phyloP scores from a whole-genome alignment of 2,797 vertebrate species.

The Phataginus tetradactyla region DNA sequence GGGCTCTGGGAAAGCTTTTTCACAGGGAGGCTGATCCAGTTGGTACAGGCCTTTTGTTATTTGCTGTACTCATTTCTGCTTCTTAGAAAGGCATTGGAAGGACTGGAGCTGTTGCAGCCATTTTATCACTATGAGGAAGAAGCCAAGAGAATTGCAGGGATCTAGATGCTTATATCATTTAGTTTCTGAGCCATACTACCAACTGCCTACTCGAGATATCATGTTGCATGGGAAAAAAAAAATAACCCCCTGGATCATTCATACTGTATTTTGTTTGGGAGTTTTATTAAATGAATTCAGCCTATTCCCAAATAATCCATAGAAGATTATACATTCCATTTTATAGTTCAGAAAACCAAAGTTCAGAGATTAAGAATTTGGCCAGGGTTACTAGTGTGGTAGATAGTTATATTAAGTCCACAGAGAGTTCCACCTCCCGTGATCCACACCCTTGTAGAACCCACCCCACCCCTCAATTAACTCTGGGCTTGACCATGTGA shows the following conservation, averaged over 20 bases:
- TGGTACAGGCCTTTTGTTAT: not conserved
- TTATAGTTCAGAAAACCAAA: not conserved
- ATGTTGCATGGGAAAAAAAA: not conserved
- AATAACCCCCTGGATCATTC: not conserved
- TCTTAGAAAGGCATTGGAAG: not conserved
- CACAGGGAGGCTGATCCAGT: not conserved
- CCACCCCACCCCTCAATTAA: not conserved
- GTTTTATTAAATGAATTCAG: not conserved
- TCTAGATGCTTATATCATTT: not conserved
- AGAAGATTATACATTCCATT: not conserved
- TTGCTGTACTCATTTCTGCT: not conserved
- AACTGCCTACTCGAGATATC: not conserved
- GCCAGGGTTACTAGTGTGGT: not conserved
- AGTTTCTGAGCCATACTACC: not conserved
- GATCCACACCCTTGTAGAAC: not conserved
- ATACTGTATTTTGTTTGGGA: not conserved
- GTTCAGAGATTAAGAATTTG: not conserved
- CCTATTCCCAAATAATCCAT: not conserved
- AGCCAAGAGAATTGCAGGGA: not conserved
- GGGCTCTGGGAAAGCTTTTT: not conserved
- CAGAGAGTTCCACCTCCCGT: not conserved
- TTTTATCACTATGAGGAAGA: not conserved
- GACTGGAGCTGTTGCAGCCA: not conserved
- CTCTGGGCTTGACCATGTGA: not conserved
- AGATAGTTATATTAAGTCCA: not conserved